Percentiles rank a stretch among this genome's conserved stretches.
Conservation (phyloP, 2,113 vertebrate genomes). For the Equus przewalskii region DNA sequence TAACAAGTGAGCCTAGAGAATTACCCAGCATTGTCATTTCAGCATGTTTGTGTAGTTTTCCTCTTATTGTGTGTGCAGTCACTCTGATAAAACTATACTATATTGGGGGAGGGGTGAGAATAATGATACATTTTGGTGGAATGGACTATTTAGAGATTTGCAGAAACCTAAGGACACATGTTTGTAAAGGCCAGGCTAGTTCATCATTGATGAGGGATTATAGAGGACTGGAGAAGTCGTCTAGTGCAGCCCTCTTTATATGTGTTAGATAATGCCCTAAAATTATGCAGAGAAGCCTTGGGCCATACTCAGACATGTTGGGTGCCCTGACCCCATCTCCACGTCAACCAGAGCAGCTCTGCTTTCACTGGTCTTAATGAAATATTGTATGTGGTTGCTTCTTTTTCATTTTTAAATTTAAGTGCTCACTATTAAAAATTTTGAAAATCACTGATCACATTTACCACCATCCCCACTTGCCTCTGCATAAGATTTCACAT, state of each 20-base stretch:
- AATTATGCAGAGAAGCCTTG: background rate
- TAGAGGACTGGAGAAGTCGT: background rate
- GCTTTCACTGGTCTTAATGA: background rate
- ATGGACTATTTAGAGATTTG: slow-evolving; percentile 10
- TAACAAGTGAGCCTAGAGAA: slow-evolving; percentile 8
- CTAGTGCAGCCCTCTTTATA: background rate
- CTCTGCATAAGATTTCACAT: background rate
- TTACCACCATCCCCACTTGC: background rate
- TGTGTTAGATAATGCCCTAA: background rate
- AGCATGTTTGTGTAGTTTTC: background rate
- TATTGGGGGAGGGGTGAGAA: background rate
- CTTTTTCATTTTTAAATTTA: slow-evolving; percentile 18
- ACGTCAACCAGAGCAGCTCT: background rate
- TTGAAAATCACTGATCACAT: background rate
- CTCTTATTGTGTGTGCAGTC: background rate
- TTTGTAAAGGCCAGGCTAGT: background rate
- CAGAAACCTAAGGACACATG: background rate
- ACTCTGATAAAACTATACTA: background rate
- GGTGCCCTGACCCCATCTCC: background rate
- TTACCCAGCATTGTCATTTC: slow-evolving; percentile 1
- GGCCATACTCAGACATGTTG: background rate
- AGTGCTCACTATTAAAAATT: slow-evolving; percentile 8
- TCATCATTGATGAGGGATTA: background rate
- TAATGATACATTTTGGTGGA: background rate
- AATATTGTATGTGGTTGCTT: background rate